These are phyloP conservation scores for Drosophila arawakana DNA, from an alignment of 1,140 invertebrate genomes.

Conservation along the genomic window DNA sequence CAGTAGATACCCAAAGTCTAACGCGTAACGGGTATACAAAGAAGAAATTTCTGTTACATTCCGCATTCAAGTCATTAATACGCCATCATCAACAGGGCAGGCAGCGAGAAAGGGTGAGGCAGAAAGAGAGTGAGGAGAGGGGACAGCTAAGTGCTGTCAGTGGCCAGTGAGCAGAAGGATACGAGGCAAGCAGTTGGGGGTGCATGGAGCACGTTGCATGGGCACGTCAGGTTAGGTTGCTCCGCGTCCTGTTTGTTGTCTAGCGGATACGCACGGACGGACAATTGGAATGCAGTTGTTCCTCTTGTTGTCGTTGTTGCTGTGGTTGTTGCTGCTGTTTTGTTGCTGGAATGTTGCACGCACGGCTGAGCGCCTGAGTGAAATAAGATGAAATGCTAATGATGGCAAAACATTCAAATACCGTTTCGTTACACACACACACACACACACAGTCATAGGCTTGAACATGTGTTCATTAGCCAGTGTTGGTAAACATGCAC, in stretches of 20 bases:
- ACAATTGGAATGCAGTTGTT: slow-evolving; percentile 65
- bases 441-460: slow-evolving; percentile 1
- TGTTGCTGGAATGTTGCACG: slow-evolving; percentile 65
- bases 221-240: slow-evolving; percentile 48
- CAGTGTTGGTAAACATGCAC: slow-evolving; percentile 30
- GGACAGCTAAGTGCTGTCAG: slow-evolving; percentile 23
- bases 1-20: too few species aligned
- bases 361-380: slow-evolving; percentile 65
- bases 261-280: slow-evolving; percentile 64
- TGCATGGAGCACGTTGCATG: slow-evolving; percentile 34
- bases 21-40: not conserved
- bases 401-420: slow-evolving; percentile 72
- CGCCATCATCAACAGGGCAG: slow-evolving; percentile 64
- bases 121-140: not conserved
- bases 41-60: slow-evolving; percentile 67
- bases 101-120: not conserved
- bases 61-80: slow-evolving; percentile 81
- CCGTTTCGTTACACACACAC: slow-evolving; percentile 34
- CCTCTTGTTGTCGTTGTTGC: slow-evolving; percentile 3
- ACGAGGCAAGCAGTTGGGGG: not conserved
- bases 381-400: slow-evolving; percentile 79
- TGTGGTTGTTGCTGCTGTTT: slow-evolving; percentile 15
- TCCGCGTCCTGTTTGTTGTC: slow-evolving; percentile 47
- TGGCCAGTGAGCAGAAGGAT: slow-evolving; percentile 25
- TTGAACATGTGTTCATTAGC: slow-evolving; percentile 42